Conservation (phyloP, 2,113 vertebrate genomes). For the Cygnus atratus region DNA sequence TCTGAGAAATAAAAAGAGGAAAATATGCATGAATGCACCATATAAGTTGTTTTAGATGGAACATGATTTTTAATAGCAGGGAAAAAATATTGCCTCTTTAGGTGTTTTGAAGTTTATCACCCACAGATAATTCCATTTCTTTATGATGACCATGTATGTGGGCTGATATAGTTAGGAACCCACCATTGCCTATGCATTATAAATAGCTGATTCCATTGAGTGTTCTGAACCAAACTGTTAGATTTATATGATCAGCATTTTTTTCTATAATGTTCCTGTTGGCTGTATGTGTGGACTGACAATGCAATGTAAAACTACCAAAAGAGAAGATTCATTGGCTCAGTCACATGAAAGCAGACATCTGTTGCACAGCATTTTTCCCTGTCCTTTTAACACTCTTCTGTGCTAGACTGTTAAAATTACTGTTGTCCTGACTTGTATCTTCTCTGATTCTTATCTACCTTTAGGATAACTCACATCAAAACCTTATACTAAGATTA, state of each 20-base stretch:
- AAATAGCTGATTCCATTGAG: not conserved
- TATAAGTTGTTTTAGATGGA: not conserved
- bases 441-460: not conserved
- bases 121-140: not conserved
- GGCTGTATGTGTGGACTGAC: not conserved
- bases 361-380: not conserved
- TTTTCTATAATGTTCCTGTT: not conserved
- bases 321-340: not conserved
- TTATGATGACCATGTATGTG: not conserved
- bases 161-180: not conserved
- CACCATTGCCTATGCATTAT: not conserved
- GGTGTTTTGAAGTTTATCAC: not conserved
- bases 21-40: rapidly evolving
- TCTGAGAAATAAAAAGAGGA: not conserved
- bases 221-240: not conserved
- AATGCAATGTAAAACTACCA: not conserved
- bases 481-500: not conserved
- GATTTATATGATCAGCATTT: not conserved
- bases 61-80: not conserved
- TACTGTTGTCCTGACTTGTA: not conserved
- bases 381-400: not conserved
- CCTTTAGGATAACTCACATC: not conserved
- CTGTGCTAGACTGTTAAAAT: not conserved
- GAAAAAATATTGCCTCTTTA: not conserved
- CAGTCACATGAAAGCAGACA: not conserved